A percentile compares a stretch with the other conserved stretches of the same genome.
Evolutionary conservation across 2,888 invertebrate species (phyloP).

Genomic region (Scotopteryx bipunctaria): DNA sequence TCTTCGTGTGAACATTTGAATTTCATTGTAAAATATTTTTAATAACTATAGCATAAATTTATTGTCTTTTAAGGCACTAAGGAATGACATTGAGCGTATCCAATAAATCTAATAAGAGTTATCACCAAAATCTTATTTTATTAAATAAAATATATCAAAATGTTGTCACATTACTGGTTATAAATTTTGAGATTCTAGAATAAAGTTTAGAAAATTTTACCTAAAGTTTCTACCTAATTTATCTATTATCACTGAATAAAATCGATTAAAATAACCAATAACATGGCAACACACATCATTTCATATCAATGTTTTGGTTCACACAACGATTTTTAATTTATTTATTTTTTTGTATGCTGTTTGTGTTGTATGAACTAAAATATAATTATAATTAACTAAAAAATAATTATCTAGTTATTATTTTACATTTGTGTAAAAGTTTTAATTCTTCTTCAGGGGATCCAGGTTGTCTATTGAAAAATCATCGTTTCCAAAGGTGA

Average conservation of each 20-base stretch:
- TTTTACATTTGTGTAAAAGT: slow-evolving; percentile 29
- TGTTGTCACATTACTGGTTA: slow-evolving; percentile 57
- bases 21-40: slow-evolving; percentile 25
- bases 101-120: slow-evolving; percentile 40
- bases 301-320: slow-evolving; percentile 54
- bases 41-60: slow-evolving; percentile 35
- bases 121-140: slow-evolving; percentile 52
- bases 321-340: slow-evolving; percentile 56
- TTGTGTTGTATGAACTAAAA: slow-evolving; percentile 62
- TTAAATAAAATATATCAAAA: slow-evolving; percentile 39
- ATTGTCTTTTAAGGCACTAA: slow-evolving; percentile 62
- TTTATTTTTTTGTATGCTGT: slow-evolving; percentile 45
- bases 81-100: slow-evolving; percentile 77
- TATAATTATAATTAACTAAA: slow-evolving; percentile 41
- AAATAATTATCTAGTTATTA: slow-evolving; percentile 37
- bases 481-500: slow-evolving; percentile 95
- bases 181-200: slow-evolving; percentile 56
- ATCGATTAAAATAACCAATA: slow-evolving; percentile 71
- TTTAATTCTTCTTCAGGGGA: slow-evolving; percentile 91
- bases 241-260: slow-evolving; percentile 67
- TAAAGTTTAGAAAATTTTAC: slow-evolving; percentile 35
- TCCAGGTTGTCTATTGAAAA: slow-evolving; percentile 97
- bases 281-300: slow-evolving; percentile 69
- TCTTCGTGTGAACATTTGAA: background rate
- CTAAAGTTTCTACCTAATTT: slow-evolving; percentile 45